These are phyloP conservation scores for Temnothorax curvispinosus DNA, from an alignment of 1,140 invertebrate species.

Conservation along the genomic window DNA sequence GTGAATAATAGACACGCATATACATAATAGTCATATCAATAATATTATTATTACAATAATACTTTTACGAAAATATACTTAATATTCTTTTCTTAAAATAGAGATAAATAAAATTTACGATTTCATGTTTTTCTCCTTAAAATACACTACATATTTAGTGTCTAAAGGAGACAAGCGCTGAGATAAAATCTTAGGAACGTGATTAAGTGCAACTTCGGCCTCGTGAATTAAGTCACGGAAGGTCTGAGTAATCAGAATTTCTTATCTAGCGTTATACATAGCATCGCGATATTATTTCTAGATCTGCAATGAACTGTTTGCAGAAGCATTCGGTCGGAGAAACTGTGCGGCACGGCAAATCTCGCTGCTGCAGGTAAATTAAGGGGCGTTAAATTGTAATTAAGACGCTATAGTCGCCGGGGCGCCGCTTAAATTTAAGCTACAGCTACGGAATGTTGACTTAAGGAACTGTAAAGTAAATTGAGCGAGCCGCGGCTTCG, in stretches of 20 bases:
- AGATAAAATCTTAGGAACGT: constrained; percentile 6
- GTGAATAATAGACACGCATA: background rate
- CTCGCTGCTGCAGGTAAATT: constrained; percentile 43
- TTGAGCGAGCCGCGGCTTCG: constrained; percentile 21
- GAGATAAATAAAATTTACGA: background rate
- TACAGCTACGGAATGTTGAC: constrained; percentile 39
- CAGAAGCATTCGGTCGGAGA: constrained; percentile 6
- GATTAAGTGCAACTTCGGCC: constrained; percentile 28
- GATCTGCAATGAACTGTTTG: constrained; percentile 39
- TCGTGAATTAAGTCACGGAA: constrained; percentile 3
- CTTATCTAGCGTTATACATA: constrained; percentile 11
- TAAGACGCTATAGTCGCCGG: constrained; percentile 49
- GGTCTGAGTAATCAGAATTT: constrained; percentile 44
- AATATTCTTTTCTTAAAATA: background rate
- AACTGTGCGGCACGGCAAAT: constrained; percentile 12
- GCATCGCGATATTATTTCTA: constrained; percentile 50
- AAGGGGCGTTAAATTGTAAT: constrained; percentile 55
- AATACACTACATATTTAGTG: background rate
- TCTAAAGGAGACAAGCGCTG: background rate
- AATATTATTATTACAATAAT: background rate
- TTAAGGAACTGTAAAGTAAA: constrained; percentile 49
- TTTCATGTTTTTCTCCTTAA: background rate
- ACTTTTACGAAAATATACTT: background rate
- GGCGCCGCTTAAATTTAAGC: constrained; percentile 46
- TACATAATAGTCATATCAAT: background rate